phyloP scores from a whole-genome alignment of 1,140 invertebrate genomes.

The Caerostris extrusa region DNA sequence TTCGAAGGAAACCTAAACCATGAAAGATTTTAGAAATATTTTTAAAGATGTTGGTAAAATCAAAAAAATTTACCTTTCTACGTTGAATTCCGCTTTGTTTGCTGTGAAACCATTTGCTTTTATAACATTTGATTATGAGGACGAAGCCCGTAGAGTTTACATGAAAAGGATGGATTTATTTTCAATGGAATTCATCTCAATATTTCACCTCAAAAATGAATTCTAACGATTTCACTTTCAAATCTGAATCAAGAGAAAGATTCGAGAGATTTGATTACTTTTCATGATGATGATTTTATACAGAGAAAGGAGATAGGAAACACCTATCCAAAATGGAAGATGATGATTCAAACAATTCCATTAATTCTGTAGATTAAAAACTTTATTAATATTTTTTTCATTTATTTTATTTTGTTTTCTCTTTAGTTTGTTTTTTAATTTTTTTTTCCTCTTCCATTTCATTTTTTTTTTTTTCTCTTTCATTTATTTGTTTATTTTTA shows the following conservation, averaged over 20 bases:
- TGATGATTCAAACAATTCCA: too few species aligned
- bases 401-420: too few species aligned
- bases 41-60: neutral
- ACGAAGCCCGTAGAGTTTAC: neutral
- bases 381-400: too few species aligned
- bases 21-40: neutral
- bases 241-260: neutral
- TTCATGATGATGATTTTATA: neutral
- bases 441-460: too few species aligned
- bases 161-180: neutral
- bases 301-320: neutral
- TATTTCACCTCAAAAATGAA: neutral
- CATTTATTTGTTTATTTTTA: too few species aligned
- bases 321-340: neutral
- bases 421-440: too few species aligned
- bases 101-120: neutral
- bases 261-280: neutral
- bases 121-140: neutral
- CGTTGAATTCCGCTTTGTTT: neutral
- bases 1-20: neutral
- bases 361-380: too few species aligned
- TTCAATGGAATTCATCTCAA: neutral
- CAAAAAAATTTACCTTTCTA: neutral
- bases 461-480: too few species aligned
- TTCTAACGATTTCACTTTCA: neutral